Percentiles rank a stretch among this genome's conserved stretches.
These are phyloP conservation scores for Sipha flava DNA, from an alignment of 1,140 invertebrate species.

Conservation along the genomic window DNA sequence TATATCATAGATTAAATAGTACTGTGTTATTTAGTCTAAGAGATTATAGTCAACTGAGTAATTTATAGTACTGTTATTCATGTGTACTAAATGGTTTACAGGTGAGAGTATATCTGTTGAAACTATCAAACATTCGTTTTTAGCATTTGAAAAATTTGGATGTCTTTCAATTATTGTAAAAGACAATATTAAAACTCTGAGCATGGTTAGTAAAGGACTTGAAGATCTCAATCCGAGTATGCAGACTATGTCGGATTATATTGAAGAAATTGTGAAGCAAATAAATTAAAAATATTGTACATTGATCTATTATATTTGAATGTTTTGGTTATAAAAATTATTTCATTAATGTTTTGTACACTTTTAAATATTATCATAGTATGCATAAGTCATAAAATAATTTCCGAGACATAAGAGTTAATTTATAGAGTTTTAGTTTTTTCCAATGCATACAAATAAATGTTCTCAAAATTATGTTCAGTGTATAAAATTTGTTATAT, in stretches of 20 bases:
- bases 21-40: too few relatives aligned
- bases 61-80: not conserved
- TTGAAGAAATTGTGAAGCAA: not conserved
- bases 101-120: slow-evolving; percentile 22
- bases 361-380: too few relatives aligned
- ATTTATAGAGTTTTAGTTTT: too few relatives aligned
- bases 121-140: slow-evolving; percentile 21
- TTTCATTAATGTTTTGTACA: too few relatives aligned
- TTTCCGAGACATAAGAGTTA: too few relatives aligned
- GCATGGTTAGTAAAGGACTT: not conserved
- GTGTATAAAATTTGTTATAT: too few relatives aligned
- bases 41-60: too few relatives aligned
- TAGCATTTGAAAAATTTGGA: not conserved
- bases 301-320: not conserved
- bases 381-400: too few relatives aligned
- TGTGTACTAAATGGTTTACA: not conserved
- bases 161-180: not conserved
- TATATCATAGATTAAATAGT: too few relatives aligned
- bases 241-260: not conserved
- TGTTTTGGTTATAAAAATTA: not conserved
- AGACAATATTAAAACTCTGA: not conserved
- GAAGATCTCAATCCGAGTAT: not conserved
- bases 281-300: not conserved
- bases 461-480: too few relatives aligned
- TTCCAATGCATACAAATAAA: too few relatives aligned